phyloP scores from a whole-genome alignment of 2,797 vertebrate species.

The Cuniculus paca region DNA sequence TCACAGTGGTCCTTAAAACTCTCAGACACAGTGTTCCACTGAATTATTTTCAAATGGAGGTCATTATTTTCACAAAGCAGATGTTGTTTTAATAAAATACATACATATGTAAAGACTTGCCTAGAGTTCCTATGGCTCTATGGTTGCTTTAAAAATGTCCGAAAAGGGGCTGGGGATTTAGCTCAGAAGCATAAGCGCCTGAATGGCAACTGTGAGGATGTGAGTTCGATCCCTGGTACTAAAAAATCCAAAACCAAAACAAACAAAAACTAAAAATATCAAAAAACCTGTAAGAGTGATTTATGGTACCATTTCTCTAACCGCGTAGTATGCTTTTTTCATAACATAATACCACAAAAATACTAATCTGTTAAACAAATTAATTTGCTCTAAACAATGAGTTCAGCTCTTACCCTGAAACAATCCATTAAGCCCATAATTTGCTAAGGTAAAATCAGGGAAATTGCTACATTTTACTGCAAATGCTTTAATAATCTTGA shows the following conservation, averaged over 20 bases:
- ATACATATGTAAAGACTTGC: background rate
- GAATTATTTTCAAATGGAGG: slow-evolving; percentile 81
- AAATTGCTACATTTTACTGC: slow-evolving; percentile 1
- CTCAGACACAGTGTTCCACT: slow-evolving; percentile 56
- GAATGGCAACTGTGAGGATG: too few species aligned
- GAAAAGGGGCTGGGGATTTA: too few species aligned
- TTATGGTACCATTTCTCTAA: background rate
- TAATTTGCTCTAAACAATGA: slow-evolving; percentile 45
- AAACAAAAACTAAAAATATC: background rate
- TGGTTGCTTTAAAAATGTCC: background rate
- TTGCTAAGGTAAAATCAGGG: slow-evolving; percentile 8
- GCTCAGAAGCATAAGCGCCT: too few species aligned
- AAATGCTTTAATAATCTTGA: slow-evolving; percentile 33
- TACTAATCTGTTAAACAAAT: slow-evolving; percentile 31
- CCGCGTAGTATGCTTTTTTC: background rate
- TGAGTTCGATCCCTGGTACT: too few species aligned
- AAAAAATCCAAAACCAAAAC: too few species aligned
- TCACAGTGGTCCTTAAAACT: slow-evolving; percentile 75
- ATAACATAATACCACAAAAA: background rate
- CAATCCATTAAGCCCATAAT: slow-evolving; percentile 7
- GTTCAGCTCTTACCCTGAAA: slow-evolving; percentile 11
- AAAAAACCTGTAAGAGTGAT: background rate
- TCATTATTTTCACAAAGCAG: slow-evolving; percentile 58
- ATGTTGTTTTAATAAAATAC: slow-evolving; percentile 60
- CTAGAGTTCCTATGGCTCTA: background rate